Evolutionary conservation across 2,113 vertebrate species (phyloP), one percentile per base, ranked within the genome.

Genomic region (Mungos mungo): DNA sequence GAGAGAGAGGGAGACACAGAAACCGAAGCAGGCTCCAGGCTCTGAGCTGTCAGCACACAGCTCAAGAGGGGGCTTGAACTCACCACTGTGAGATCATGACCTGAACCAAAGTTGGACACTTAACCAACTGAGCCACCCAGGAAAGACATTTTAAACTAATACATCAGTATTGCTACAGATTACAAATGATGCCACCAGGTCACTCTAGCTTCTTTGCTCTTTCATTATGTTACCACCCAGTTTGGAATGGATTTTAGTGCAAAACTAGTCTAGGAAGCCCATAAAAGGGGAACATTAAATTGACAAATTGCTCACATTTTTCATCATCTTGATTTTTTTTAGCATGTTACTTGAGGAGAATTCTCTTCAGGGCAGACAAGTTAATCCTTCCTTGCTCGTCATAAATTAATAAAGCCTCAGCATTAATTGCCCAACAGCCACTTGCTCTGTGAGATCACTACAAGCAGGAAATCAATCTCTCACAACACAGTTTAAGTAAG

Each of bases 401-500:
- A 98, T 96, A 97, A 98, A 98, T 98, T 94, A 97, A 92, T 95
- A 96, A 98, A 94, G 94, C 93, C 87, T 93, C 83, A 96, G 94
- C 25, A 92, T 96, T 98, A 98, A 98, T 98, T 98, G 98, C 68
- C 69, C 92, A 93, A 95, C 65, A 97, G 88, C 93, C 98, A 74
- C 76, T 97, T 90, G 65, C 27, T 98, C 81, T 86, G 84, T 60
- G 68, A 98, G 97, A 97, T 97, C 97, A 95, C 82, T 85, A 57
- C 96, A 95, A 93, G 94, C 91, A 96, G 69, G 90, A 98, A 98
- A 97, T 98, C 93, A 97, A 93, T 96, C 96, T 96, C 97, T 97
- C 95, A 95, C 76, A 97, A 97, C 83, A 95, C 74, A 97, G 96
- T 84, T 79, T 2, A 15, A 96, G 57, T 65, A 84, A 97, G 90